Evolutionary conservation across 2,888 invertebrate species (phyloP), one percentile per base, ranked within the genome.

Genomic region (Metacarcinus magister): DNA sequence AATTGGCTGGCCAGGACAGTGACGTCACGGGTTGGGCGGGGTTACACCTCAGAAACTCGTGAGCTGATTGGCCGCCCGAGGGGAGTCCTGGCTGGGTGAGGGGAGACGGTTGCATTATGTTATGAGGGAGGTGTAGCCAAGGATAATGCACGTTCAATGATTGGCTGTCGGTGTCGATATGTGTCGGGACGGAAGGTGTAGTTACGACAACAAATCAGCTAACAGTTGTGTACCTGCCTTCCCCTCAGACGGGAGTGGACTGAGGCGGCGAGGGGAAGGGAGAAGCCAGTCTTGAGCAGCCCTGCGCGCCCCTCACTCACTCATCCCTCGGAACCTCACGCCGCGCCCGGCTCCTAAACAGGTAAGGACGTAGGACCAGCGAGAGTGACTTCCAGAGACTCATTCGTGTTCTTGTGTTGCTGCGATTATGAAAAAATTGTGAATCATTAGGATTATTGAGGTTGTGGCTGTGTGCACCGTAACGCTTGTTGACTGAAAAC

Each of bases 181-280:
- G 94, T 96, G 96, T 96, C 96, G 95, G 94, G 94, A 96, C 96
- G 94, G 94, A 96, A 96, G 94, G 94, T 95, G 96, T 96, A 96
- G 91, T 96, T 96, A 96, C 96, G 96, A 95, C 94, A 96, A 96
- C 96, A 96, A 96, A 96, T 96, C 96, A 96, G 95, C 96, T 95
- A 94, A 96, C 96, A 96, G 96, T 96, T 95, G 96, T 95, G 96
- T 89, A 95, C 96, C 96, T 95, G 87, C 95, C 44, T 39, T 89
- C 96, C 95, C 96, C 96, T 93, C 95, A 96, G 95, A 95, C 93
- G 94, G 96, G 93, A 95, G 96, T 96, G 90, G 94, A 54, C 43
- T 48, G 93, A 43, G 93, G 93, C 93, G 90, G 46, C 92, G 93
- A 94, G 92, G 93, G 93, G 54, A 92, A 95, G 43, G 67, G 60